Percentiles rank a stretch among this genome's conserved stretches.
phyloP scores from a whole-genome alignment of 2,113 vertebrate genomes.

The Orientallactaga bullata region DNA sequence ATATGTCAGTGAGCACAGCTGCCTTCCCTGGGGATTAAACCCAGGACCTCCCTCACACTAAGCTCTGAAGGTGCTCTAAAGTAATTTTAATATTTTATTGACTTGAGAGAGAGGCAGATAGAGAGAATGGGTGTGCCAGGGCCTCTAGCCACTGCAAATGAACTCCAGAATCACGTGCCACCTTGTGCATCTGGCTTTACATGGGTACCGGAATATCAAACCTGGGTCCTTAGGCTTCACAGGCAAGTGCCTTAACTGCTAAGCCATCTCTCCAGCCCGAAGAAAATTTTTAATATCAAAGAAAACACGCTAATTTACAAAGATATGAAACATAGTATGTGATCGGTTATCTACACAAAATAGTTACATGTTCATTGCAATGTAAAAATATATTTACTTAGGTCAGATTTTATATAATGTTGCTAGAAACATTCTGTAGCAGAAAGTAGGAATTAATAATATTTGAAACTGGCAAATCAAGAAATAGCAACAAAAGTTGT shows the following conservation, averaged over 20 bases:
- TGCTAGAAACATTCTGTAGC: neutral
- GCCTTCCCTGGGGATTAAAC: neutral
- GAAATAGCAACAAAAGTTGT: slow-evolving; percentile 23
- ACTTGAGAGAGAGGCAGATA: too few relatives aligned
- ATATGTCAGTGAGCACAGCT: too few relatives aligned
- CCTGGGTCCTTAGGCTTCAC: too few relatives aligned
- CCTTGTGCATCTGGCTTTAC: too few relatives aligned
- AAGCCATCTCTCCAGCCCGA: too few relatives aligned
- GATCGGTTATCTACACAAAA: neutral
- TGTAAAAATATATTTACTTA: slow-evolving; percentile 41
- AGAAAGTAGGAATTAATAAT: slow-evolving; percentile 8
- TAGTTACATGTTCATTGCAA: neutral
- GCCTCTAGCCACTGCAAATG: too few relatives aligned
- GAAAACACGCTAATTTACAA: slow-evolving; percentile 9
- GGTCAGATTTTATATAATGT: slow-evolving; percentile 29
- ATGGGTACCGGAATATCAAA: too few relatives aligned
- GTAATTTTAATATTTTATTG: neutral
- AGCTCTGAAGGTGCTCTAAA: neutral
- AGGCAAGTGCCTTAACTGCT: too few relatives aligned
- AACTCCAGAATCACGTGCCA: too few relatives aligned
- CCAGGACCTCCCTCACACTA: neutral
- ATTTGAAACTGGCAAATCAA: slow-evolving; percentile 54
- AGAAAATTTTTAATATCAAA: too few relatives aligned
- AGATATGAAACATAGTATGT: slow-evolving; percentile 3
- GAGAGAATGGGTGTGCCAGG: too few relatives aligned